phyloP scores from a whole-genome alignment of 1,140 invertebrate genomes.

The Megalopta genalis region DNA sequence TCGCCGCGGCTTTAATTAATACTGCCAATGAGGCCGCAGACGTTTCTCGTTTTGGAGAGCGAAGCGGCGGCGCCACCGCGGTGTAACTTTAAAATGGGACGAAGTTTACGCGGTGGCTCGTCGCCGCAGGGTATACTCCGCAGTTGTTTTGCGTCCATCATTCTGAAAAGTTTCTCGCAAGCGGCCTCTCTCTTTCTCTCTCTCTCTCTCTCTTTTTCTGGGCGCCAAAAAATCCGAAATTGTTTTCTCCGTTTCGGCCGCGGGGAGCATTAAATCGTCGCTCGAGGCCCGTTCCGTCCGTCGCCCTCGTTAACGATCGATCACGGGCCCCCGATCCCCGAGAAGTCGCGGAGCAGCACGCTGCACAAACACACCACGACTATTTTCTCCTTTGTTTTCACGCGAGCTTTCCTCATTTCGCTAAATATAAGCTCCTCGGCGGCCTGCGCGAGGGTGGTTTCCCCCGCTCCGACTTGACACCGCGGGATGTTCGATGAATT shows the following conservation, averaged over 20 bases:
- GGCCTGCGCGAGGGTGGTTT: too few relatives aligned
- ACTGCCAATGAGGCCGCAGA: too few relatives aligned
- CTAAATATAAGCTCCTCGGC: too few relatives aligned
- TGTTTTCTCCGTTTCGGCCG: conserved; percentile 9
- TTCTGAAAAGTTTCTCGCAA: conserved; percentile 13
- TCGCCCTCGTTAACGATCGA: not conserved
- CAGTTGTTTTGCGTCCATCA: conserved; percentile 49
- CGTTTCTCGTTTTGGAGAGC: too few relatives aligned
- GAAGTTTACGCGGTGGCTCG: conserved; percentile 11
- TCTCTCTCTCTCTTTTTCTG: not conserved
- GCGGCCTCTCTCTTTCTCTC: too few relatives aligned
- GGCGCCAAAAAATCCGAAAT: conserved; percentile 19
- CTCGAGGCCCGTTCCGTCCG: not conserved
- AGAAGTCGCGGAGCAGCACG: not conserved
- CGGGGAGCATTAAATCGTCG: not conserved
- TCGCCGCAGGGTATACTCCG: not conserved
- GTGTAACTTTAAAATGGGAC: conserved; percentile 35
- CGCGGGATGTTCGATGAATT: too few relatives aligned
- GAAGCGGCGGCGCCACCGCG: not conserved
- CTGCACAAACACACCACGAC: too few relatives aligned
- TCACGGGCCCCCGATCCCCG: not conserved
- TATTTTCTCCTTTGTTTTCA: too few relatives aligned
- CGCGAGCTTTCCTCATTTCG: too few relatives aligned
- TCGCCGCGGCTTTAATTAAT: too few relatives aligned
- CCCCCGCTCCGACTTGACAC: too few relatives aligned